These are phyloP conservation scores for Echeneis naucrates DNA, from an alignment of 2,797 vertebrate species.

Conservation along the genomic window DNA sequence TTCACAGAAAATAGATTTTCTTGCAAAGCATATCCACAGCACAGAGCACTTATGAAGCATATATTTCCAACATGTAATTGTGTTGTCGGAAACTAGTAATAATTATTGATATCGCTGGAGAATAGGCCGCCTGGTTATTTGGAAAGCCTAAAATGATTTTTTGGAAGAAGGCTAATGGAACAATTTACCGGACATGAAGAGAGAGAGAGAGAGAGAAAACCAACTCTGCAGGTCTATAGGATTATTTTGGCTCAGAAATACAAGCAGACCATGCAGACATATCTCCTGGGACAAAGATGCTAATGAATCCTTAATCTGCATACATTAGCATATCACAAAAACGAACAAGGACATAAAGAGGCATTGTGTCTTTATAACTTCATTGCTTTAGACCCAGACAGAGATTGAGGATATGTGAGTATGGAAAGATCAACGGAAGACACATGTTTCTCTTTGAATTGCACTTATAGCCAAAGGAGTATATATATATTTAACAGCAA, in stretches of 20 bases:
- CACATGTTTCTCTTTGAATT: not conserved
- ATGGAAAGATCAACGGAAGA: not conserved
- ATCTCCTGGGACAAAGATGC: slow-evolving; percentile 71
- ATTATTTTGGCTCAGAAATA: slow-evolving; percentile 65
- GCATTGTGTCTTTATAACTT: slow-evolving; percentile 53
- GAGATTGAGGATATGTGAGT: slow-evolving; percentile 37
- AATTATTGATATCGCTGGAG: slow-evolving; percentile 62
- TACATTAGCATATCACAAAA: slow-evolving; percentile 79
- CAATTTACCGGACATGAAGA: slow-evolving; percentile 53
- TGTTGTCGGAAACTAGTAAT: slow-evolving; percentile 63
- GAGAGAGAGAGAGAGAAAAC: not conserved
- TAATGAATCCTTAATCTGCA: slow-evolving; percentile 74
- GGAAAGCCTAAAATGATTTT: slow-evolving; percentile 61
- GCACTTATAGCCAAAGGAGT: not conserved
- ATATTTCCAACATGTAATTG: slow-evolving; percentile 56
- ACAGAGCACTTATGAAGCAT: slow-evolving; percentile 25
- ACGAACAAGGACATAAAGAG: slow-evolving; percentile 74
- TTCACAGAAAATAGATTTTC: slow-evolving; percentile 38
- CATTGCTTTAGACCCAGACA: slow-evolving; percentile 39
- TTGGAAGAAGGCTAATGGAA: slow-evolving; percentile 56
- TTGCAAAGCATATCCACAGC: slow-evolving; percentile 30
- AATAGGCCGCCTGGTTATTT: slow-evolving; percentile 58
- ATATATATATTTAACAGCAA: not conserved
- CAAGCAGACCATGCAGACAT: slow-evolving; percentile 68
- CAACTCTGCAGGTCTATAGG: slow-evolving; percentile 41